Base-by-base conservation (phyloP, 2,113 vertebrate species). In the Pangasianodon hypophthalmus region DNA sequence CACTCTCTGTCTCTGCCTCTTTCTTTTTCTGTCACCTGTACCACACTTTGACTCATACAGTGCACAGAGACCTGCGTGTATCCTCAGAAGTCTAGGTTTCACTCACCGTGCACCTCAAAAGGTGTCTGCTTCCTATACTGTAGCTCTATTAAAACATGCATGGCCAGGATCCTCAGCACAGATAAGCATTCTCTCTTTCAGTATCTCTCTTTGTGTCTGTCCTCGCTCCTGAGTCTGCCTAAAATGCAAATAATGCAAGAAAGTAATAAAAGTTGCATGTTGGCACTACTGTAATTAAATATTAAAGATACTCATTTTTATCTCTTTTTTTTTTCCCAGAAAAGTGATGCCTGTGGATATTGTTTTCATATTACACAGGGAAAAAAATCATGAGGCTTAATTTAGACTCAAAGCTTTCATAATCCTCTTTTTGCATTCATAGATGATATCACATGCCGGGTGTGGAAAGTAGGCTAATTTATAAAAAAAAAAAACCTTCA, bases 251-350 rank as follows among this genome's bases (percentile, higher is more conserved):
- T 94, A 95, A 95, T 94, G 95, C 94, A 95, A 95, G 94, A 95
- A 95, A 94, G 92, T 95, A 92, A 95, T 96, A 93, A 96, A 95
- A 96, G 93, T 95, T 95, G 94, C 93, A 95, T 95, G 95, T 95
- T 96, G 95, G 94, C 94, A 95, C 94, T 92, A 93, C 91, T 94
- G 84, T 94, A 95, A 96, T 96, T 95, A 96, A 96, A 95, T 95
- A 96, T 95, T 96, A 96, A 95, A 95, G 92, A 92, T 92, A 88
- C 82, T 88, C 91, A 88, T 92, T 92, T 94, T 90, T 92, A 71
- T 56, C 26, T 73, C 14, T 58, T 18, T 24, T 24, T 89, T 88
- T 92, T 91, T 85, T 88, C 83, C 46, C 80, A 80, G 80, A 85
- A 92, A 92, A 92, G 91, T 88, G 92, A 93, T 94, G 95, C 95